Percentiles rank a stretch among this genome's conserved stretches.
These are phyloP conservation scores for Sandelia bainsii DNA, from an alignment of 2,797 vertebrate species.

Conservation along the genomic window DNA sequence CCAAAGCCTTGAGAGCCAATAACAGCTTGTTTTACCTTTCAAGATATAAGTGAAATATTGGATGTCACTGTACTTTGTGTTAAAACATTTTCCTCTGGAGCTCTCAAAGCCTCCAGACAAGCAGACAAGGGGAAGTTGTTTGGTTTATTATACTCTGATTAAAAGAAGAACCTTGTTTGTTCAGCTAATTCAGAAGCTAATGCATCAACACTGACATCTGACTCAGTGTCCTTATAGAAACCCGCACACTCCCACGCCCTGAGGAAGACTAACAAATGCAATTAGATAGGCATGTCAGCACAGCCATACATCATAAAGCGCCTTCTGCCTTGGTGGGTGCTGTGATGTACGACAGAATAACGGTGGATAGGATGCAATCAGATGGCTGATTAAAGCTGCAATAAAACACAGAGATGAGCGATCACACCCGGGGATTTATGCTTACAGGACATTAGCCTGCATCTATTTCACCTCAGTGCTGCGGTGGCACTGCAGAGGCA, in stretches of 20 bases:
- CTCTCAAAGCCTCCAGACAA: slow-evolving; percentile 28
- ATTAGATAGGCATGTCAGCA: slow-evolving; percentile 60
- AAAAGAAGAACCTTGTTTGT: slow-evolving; percentile 57
- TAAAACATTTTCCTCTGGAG: slow-evolving; percentile 22
- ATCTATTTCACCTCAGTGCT: slow-evolving; percentile 34
- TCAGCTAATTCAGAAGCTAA: slow-evolving; percentile 52
- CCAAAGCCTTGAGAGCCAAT: slow-evolving; percentile 31
- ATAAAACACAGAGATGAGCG: slow-evolving; percentile 74
- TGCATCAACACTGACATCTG: slow-evolving; percentile 55
- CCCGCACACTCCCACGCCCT: not conserved
- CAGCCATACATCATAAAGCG: slow-evolving; percentile 63
- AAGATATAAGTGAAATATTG: slow-evolving; percentile 43
- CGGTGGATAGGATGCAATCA: slow-evolving; percentile 69
- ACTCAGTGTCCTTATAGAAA: slow-evolving; percentile 14
- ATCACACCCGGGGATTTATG: slow-evolving; percentile 83
- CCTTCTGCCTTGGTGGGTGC: slow-evolving; percentile 45
- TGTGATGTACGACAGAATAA: slow-evolving; percentile 63
- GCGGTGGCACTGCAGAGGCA: slow-evolving; percentile 42
- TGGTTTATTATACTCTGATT: slow-evolving; percentile 53
- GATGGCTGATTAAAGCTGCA: slow-evolving; percentile 84
- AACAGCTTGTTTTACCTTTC: slow-evolving; percentile 34
- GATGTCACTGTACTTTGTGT: slow-evolving; percentile 33
- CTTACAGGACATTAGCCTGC: slow-evolving; percentile 79
- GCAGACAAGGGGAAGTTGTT: slow-evolving; percentile 26
- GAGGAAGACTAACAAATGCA: slow-evolving; percentile 46